Conservation (phyloP, 2,797 vertebrate species). For the Argya squamiceps region DNA sequence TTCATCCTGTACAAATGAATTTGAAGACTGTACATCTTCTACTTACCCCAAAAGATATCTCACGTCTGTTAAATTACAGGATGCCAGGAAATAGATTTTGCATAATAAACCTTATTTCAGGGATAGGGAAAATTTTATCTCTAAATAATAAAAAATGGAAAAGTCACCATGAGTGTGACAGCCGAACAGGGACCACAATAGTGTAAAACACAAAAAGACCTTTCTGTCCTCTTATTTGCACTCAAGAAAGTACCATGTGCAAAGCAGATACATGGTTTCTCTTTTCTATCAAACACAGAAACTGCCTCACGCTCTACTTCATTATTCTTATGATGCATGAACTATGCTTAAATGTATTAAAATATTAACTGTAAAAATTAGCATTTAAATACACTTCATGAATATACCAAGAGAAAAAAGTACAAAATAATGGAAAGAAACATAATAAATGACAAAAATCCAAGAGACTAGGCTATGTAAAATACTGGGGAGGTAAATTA, state of each 20-base stretch:
- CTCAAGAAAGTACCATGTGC: neutral
- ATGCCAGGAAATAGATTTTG: neutral
- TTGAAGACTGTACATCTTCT: neutral
- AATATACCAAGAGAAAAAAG: neutral
- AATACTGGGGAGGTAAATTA: neutral
- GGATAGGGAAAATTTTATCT: neutral
- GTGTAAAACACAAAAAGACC: neutral
- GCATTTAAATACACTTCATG: neutral
- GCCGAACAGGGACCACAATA: neutral
- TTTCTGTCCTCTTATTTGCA: neutral
- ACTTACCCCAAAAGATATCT: neutral
- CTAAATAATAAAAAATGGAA: neutral
- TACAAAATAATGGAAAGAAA: neutral
- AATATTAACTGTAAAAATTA: neutral
- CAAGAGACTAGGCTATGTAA: neutral
- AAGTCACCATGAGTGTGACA: neutral
- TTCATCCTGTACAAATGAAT: neutral
- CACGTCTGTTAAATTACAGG: neutral
- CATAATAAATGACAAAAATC: neutral
- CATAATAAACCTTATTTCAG: neutral
- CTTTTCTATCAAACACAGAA: neutral
- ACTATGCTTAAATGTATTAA: neutral
- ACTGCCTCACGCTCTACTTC: neutral
- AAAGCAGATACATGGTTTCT: neutral
- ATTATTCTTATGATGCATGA: neutral